These are phyloP conservation scores for Zaprionus camerounensis DNA, from an alignment of 1,140 invertebrate genomes.

Conservation along the genomic window DNA sequence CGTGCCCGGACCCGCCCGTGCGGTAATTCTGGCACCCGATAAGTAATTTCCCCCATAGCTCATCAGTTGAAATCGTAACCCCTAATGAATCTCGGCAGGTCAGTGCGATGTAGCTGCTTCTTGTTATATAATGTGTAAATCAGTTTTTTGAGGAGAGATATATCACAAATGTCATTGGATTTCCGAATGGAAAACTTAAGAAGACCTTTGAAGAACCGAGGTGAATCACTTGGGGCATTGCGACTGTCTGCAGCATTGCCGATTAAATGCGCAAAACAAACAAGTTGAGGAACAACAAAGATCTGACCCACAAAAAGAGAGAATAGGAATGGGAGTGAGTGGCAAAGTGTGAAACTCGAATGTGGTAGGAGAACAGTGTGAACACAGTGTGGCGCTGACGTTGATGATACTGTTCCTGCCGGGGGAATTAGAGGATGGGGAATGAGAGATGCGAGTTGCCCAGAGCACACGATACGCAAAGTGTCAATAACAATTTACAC, in stretches of 20 bases:
- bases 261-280: conserved; percentile 67
- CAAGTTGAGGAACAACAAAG: conserved; percentile 55
- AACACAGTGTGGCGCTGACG: conserved; percentile 45
- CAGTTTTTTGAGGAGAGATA: no score
- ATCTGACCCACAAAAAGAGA: not conserved
- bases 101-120: not conserved
- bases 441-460: conserved; percentile 16
- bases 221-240: not conserved
- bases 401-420: conserved; percentile 61
- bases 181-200: not conserved
- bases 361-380: not conserved
- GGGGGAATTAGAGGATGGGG: conserved; percentile 10
- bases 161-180: not conserved
- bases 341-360: not conserved
- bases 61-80: not conserved
- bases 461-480: conserved; percentile 61
- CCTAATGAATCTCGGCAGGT: not conserved
- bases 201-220: conserved; percentile 12
- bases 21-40: conserved; percentile 1
- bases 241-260: conserved; percentile 24
- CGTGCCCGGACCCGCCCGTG: not conserved
- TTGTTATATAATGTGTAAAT: not conserved
- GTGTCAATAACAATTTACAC: conserved; percentile 81
- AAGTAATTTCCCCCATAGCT: not conserved
- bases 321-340: not conserved